Percentiles rank a stretch among this genome's conserved stretches.
Conservation (phyloP, 1,140 invertebrate species). For the Mya arenaria region DNA sequence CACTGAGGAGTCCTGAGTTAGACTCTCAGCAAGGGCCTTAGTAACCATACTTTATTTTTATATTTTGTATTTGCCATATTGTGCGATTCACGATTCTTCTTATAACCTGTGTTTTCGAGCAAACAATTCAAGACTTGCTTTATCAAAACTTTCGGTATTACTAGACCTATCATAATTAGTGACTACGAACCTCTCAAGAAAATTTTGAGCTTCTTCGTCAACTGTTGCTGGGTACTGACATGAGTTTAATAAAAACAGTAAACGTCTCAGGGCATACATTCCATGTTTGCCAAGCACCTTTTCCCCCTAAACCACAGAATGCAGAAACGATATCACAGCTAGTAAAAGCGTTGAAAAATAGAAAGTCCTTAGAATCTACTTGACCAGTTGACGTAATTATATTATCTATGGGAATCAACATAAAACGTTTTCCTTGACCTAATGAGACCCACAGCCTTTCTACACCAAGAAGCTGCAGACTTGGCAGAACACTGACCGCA, state of each 20-base stretch:
- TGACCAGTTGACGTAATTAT: not conserved
- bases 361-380: conserved; percentile 57
- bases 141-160: not conserved
- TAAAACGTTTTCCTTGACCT: conserved; percentile 48
- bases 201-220: not conserved
- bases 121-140: conserved; percentile 6
- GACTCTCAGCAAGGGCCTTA: too few relatives aligned
- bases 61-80: too few relatives aligned
- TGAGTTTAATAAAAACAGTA: not conserved
- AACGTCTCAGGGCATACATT: conserved; percentile 2
- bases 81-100: too few relatives aligned
- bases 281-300: conserved; percentile 36
- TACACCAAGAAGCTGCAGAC: conserved; percentile 44
- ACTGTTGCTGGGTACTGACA: not conserved
- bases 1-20: too few relatives aligned
- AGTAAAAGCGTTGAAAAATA: conserved; percentile 60
- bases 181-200: conserved; percentile 5
- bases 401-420: conserved; percentile 57
- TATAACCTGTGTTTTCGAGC: not conserved
- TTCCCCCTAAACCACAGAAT: conserved; percentile 55
- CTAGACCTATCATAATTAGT: not conserved
- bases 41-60: too few relatives aligned
- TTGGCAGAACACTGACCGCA: conserved; percentile 35
- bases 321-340: conserved; percentile 59
- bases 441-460: conserved; percentile 59